Evolutionary conservation across 2,113 vertebrate species (phyloP).

Genomic region (Xenotilapia leptura): DNA sequence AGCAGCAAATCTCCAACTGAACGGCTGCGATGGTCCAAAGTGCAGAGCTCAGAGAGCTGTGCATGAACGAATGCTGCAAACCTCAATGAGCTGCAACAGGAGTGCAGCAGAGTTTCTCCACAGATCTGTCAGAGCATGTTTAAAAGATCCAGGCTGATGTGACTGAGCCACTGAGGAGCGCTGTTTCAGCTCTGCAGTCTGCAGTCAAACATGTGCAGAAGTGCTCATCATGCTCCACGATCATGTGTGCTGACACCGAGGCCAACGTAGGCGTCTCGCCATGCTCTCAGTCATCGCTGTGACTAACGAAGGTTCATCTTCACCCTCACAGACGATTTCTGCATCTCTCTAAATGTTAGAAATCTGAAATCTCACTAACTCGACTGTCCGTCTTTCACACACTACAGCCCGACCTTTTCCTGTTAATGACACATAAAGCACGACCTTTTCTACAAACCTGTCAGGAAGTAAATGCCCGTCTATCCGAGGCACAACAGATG

Average conservation of each 20-base stretch:
- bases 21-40: fast-evolving
- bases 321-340: not conserved
- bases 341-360: not conserved
- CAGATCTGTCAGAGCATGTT: not conserved
- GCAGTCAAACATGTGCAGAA: not conserved
- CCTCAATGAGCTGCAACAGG: not conserved
- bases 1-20: not conserved
- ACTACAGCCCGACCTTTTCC: not conserved
- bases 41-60: not conserved
- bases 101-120: not conserved
- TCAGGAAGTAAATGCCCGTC: not conserved
- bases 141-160: not conserved
- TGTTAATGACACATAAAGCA: not conserved
- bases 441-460: not conserved
- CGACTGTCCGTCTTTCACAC: not conserved
- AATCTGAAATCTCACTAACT: not conserved
- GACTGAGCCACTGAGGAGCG: not conserved
- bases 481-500: not conserved
- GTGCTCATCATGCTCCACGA: not conserved
- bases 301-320: not conserved
- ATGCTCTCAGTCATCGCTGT: not conserved
- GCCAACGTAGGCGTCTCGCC: not conserved
- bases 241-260: not conserved
- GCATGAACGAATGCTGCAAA: not conserved
- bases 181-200: not conserved